phyloP scores from a whole-genome alignment of 2,797 vertebrate genomes.

The Darevskia mixta region DNA sequence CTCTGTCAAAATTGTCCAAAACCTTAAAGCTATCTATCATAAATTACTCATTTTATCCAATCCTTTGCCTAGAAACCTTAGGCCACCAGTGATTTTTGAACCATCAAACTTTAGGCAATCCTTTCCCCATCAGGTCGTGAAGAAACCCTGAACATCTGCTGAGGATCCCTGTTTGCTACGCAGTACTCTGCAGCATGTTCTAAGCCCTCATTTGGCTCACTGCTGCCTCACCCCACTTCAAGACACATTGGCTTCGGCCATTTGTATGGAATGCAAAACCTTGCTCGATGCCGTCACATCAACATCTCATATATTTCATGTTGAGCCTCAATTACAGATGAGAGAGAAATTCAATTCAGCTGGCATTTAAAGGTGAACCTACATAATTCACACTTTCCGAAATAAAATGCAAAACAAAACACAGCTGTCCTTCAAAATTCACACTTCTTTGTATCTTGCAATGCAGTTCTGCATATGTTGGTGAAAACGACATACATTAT shows the following conservation, averaged over 20 bases:
- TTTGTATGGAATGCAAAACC: neutral
- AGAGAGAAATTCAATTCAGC: too few relatives aligned
- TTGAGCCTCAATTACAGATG: neutral
- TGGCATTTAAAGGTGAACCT: too few relatives aligned
- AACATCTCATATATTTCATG: neutral
- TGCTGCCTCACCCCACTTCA: neutral
- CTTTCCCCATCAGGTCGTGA: neutral
- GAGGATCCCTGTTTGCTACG: neutral
- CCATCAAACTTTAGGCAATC: slow-evolving; percentile 6
- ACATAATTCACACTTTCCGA: too few relatives aligned
- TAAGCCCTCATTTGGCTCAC: neutral
- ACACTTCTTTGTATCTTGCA: too few relatives aligned
- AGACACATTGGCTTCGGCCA: neutral
- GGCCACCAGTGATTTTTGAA: too few relatives aligned
- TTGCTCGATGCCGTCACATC: neutral
- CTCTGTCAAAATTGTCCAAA: slow-evolving; percentile 18
- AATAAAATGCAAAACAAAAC: too few relatives aligned
- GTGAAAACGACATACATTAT: too few relatives aligned
- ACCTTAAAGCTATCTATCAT: neutral
- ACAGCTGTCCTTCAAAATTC: too few relatives aligned
- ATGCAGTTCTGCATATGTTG: too few relatives aligned
- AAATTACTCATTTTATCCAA: too few relatives aligned
- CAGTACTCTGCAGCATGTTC: neutral
- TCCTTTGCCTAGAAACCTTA: too few relatives aligned
- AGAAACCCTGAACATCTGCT: neutral